phyloP scores from a whole-genome alignment of 1,140 invertebrate species.

The Samia ricini region DNA sequence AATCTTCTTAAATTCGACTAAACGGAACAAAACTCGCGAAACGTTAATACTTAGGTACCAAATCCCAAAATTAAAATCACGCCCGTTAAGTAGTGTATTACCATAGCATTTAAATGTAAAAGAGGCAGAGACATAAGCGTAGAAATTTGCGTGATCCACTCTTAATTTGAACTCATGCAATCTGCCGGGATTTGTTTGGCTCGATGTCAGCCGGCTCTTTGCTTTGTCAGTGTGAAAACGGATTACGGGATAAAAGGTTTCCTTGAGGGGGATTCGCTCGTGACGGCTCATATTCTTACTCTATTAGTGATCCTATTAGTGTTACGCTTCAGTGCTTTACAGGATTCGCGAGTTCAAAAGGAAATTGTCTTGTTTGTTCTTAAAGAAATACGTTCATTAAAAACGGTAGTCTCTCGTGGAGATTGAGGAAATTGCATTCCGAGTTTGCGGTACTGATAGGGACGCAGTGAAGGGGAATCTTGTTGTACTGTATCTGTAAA shows the following conservation, averaged over 20 bases:
- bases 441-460: no score
- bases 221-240: slow-evolving; percentile 53
- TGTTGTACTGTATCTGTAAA: no score
- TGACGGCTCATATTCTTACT: slow-evolving; percentile 35
- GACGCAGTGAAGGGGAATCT: no score
- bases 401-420: not conserved
- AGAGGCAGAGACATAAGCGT: slow-evolving; percentile 22
- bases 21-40: not conserved
- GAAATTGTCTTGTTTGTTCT: not conserved
- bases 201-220: slow-evolving; percentile 35
- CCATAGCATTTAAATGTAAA: slow-evolving; percentile 15
- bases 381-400: not conserved
- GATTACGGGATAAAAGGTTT: slow-evolving; percentile 44
- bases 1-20: no score
- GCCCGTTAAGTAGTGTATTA: slow-evolving; percentile 21
- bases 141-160: slow-evolving; percentile 49
- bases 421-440: not conserved
- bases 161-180: slow-evolving; percentile 50
- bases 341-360: not conserved
- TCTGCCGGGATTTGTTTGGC: slow-evolving; percentile 51
- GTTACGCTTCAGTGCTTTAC: not conserved
- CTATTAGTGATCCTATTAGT: slow-evolving; percentile 31
- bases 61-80: slow-evolving; percentile 14
- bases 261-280: slow-evolving; percentile 20
- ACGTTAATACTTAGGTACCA: not conserved